A percentile compares a stretch with the other conserved stretches of the same genome.
Evolutionary conservation across 2,888 invertebrate species (phyloP).

Genomic region (Harpalus rufipes): DNA sequence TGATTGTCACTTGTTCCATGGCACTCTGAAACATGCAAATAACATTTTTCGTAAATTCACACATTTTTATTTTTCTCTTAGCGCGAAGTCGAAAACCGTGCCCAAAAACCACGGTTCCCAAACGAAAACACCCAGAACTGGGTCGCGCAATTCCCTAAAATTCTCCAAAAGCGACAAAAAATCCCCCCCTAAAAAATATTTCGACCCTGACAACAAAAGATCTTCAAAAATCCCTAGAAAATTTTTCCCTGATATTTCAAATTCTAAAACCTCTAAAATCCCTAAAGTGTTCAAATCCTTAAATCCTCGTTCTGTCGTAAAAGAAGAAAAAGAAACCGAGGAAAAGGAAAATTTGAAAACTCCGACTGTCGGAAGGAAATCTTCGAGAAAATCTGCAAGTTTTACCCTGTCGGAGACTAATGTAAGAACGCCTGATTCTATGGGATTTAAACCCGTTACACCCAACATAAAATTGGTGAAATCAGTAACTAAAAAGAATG

Average conservation of each 20-base stretch:
- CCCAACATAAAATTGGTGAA: conserved; percentile 48
- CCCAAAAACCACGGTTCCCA: conserved; percentile 15
- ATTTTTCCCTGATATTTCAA: conserved; percentile 14
- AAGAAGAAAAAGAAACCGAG: neutral
- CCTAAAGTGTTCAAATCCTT: neutral
- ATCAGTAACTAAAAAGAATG: conserved; percentile 49
- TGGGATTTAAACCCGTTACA: conserved; percentile 15
- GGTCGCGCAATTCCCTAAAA: conserved; percentile 3
- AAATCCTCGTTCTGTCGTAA: neutral
- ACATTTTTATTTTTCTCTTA: neutral
- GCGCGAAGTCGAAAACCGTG: neutral
- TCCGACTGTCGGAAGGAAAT: neutral
- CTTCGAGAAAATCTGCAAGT: neutral
- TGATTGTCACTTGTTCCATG: too few species aligned
- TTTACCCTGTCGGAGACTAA: neutral
- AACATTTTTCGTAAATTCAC: too few species aligned
- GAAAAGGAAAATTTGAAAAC: conserved; percentile 41
- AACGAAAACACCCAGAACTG: conserved; percentile 31
- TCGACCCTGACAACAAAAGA: neutral
- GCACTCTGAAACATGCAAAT: too few species aligned
- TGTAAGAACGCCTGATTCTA: conserved; percentile 56
- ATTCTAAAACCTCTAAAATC: conserved; percentile 11
- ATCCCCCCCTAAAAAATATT: conserved; percentile 8
- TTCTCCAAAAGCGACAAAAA: conserved; percentile 11
- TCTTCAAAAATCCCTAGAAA: conserved; percentile 47